These are phyloP conservation scores for Brachystomella parvula DNA, from an alignment of 1,140 invertebrate species.

Conservation along the genomic window DNA sequence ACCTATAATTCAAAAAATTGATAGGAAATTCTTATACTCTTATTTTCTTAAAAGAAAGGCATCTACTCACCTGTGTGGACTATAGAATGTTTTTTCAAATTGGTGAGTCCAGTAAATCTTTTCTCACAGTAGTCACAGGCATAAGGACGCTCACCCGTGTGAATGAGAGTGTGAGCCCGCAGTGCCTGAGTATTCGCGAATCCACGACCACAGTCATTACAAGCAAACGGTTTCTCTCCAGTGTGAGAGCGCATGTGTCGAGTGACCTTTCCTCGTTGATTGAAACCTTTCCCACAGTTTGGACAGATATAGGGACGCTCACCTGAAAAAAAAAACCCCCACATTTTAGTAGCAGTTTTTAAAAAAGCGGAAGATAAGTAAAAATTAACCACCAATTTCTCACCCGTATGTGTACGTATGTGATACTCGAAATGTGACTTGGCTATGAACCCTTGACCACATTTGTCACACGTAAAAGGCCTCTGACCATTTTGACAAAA, in stretches of 20 bases:
- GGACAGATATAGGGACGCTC: constrained; percentile 50
- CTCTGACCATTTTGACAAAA: constrained; percentile 36
- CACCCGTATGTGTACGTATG: constrained; percentile 50
- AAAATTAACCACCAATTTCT: background rate
- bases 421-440: constrained; percentile 39
- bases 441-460: too few relatives aligned
- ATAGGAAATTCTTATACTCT: too few relatives aligned
- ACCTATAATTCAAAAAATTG: too few relatives aligned
- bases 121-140: constrained; percentile 42
- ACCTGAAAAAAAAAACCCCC: constrained; percentile 43
- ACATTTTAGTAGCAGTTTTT: too few relatives aligned
- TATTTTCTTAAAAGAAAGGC: too few relatives aligned
- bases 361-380: too few relatives aligned
- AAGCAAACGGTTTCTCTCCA: constrained; percentile 38
- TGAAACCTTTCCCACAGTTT: constrained; percentile 48
- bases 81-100: constrained; percentile 43
- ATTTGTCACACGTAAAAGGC: constrained; percentile 36
- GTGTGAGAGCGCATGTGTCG: too few relatives aligned
- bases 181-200: too few relatives aligned
- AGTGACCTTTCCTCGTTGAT: constrained; percentile 46
- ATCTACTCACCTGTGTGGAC: constrained; percentile 42
- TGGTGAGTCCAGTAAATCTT: constrained; percentile 43
- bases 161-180: constrained; percentile 32
- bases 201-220: too few relatives aligned
- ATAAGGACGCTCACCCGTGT: constrained; percentile 41